Evolutionary conservation across 30 jellyfish, hydroid and myxozoan genomes (phyloP).

Genomic region (Calvadosia cruxmelitensis): DNA sequence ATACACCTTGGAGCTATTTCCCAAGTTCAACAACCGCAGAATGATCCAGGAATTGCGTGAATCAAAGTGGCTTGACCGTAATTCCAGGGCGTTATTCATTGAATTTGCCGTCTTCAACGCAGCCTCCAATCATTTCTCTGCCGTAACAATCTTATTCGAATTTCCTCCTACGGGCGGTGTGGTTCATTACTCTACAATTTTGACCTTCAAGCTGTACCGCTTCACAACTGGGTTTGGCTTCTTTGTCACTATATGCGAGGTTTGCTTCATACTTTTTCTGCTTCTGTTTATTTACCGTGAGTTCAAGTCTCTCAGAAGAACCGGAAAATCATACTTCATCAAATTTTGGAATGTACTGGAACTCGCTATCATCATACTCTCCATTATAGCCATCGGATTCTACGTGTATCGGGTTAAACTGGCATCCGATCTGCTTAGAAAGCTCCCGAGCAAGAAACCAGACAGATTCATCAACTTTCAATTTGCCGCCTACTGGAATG

Average conservation of each 20-base stretch:
- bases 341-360: constrained; percentile 91
- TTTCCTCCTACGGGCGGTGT: constrained; percentile 95
- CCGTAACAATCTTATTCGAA: constrained; percentile 73
- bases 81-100: constrained; percentile 78
- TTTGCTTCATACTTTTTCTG: constrained; percentile 46
- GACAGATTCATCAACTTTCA: constrained; percentile 78
- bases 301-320: constrained; percentile 28
- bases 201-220: constrained; percentile 80
- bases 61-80: constrained; percentile 79
- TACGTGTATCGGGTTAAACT: constrained; percentile 64
- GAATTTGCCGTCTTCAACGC: constrained; percentile 87
- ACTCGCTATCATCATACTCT: constrained; percentile 32
- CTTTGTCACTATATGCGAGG: constrained; percentile 64
- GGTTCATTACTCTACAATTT: constrained; percentile 50
- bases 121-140: constrained; percentile 58
- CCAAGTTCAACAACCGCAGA: constrained; percentile 55
- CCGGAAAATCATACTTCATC: constrained; percentile 43
- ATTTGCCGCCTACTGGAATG: constrained; percentile 91
- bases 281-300: constrained; percentile 62
- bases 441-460: constrained; percentile 74
- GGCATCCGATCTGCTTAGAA: constrained; percentile 51
- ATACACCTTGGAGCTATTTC: constrained; percentile 55
- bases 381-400: constrained; percentile 82
- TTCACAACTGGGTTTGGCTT: constrained; percentile 73
- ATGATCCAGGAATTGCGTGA: constrained; percentile 28